These are phyloP conservation scores for Saccopteryx bilineata DNA, from an alignment of 2,113 vertebrate genomes.

Conservation along the genomic window DNA sequence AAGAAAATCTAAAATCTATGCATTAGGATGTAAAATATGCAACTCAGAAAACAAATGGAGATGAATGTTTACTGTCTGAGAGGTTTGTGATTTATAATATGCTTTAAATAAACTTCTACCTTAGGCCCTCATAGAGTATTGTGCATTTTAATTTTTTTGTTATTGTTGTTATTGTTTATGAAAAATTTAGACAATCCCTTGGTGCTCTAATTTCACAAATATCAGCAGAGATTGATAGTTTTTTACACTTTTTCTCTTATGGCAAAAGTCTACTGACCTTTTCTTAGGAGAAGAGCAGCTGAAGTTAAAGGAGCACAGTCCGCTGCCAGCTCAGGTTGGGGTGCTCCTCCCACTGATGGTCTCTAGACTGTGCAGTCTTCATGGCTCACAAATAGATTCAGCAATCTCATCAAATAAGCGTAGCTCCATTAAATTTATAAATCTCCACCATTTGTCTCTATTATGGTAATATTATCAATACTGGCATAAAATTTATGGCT, in stretches of 20 bases:
- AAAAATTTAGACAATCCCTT: neutral
- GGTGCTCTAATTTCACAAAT: neutral
- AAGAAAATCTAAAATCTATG: neutral
- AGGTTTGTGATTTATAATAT: conserved; percentile 6
- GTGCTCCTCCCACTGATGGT: neutral
- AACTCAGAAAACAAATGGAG: neutral
- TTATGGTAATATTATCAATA: neutral
- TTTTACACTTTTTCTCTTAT: neutral
- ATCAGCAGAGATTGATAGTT: neutral
- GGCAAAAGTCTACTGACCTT: conserved; percentile 1
- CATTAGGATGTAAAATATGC: neutral
- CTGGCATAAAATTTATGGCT: neutral
- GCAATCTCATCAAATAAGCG: neutral
- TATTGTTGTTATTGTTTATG: neutral
- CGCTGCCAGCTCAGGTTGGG: neutral
- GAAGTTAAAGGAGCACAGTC: neutral
- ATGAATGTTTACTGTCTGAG: neutral
- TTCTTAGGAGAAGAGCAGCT: neutral
- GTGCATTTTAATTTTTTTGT: neutral
- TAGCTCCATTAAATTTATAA: neutral
- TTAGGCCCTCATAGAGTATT: neutral
- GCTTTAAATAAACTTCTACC: neutral
- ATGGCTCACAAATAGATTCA: neutral
- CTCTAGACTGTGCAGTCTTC: neutral
- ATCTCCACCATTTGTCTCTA: neutral